These are phyloP conservation scores for Indicator maculatus DNA, from an alignment of 2,113 vertebrate genomes.

Conservation along the genomic window DNA sequence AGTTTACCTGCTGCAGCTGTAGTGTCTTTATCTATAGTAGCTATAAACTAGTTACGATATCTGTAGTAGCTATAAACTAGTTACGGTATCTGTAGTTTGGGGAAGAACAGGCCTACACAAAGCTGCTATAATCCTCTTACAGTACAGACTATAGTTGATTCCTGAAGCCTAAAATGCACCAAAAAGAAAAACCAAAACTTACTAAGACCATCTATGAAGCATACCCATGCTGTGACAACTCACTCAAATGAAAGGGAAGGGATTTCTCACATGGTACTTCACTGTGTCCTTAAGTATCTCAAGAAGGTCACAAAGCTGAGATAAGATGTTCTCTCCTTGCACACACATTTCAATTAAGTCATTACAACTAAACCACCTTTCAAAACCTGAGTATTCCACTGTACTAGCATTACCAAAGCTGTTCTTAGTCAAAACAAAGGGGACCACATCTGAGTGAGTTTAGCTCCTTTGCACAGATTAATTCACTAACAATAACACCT, in stretches of 20 bases:
- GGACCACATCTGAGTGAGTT: fast-evolving
- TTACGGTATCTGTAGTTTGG: background rate
- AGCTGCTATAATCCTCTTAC: fast-evolving
- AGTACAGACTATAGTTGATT: background rate
- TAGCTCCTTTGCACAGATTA: background rate
- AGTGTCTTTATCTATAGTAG: background rate
- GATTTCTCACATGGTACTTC: background rate
- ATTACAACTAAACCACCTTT: background rate
- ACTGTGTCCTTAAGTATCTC: background rate
- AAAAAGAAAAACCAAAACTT: background rate
- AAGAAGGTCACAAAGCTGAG: background rate
- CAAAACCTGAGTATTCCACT: background rate
- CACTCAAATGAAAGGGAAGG: background rate
- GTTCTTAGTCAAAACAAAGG: background rate
- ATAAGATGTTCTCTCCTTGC: background rate
- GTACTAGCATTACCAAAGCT: background rate
- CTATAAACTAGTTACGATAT: background rate
- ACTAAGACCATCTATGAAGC: background rate
- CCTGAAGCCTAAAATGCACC: background rate
- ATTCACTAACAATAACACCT: background rate
- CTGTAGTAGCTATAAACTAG: background rate
- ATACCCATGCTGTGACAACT: background rate
- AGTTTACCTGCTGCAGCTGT: background rate
- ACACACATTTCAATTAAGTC: background rate
- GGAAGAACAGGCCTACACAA: background rate